These are phyloP conservation scores for Buphagus erythrorhynchus DNA, from an alignment of 2,797 vertebrate genomes.

Conservation along the genomic window DNA sequence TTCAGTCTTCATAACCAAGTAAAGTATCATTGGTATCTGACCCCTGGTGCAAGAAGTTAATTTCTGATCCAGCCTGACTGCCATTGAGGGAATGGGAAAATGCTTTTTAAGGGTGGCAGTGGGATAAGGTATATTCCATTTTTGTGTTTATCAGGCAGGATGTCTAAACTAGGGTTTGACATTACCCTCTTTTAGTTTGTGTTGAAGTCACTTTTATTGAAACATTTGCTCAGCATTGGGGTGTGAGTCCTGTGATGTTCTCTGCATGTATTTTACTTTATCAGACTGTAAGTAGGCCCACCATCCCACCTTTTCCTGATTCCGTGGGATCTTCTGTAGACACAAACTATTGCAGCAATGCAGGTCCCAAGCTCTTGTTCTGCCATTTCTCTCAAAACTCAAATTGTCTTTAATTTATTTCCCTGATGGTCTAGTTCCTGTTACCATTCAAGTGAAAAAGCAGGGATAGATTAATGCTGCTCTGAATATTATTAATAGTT, in stretches of 20 bases:
- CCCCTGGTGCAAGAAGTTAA: not conserved
- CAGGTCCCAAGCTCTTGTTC: not conserved
- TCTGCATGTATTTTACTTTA: not conserved
- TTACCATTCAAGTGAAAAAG: not conserved
- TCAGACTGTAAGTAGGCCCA: not conserved
- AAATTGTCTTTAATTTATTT: constrained; percentile 9
- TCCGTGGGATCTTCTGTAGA: not conserved
- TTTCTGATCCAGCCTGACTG: not conserved
- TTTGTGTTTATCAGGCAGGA: not conserved
- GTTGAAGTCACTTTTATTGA: not conserved
- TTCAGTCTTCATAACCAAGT: not conserved
- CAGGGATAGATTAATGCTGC: not conserved
- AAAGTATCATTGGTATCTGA: not conserved
- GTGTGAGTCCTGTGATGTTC: not conserved
- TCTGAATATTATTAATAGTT: constrained; percentile 39
- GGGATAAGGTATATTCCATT: not conserved
- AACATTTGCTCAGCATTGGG: not conserved
- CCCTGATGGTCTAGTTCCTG: not conserved
- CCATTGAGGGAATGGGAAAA: not conserved
- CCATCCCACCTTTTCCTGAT: constrained; percentile 7
- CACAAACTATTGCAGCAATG: not conserved
- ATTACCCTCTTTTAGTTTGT: not conserved
- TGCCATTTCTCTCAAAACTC: not conserved
- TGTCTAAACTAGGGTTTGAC: not conserved
- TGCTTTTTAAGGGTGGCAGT: not conserved